These are phyloP conservation scores for Amphibalanus amphitrite DNA, from an alignment of 1,140 invertebrate species.

Conservation along the genomic window DNA sequence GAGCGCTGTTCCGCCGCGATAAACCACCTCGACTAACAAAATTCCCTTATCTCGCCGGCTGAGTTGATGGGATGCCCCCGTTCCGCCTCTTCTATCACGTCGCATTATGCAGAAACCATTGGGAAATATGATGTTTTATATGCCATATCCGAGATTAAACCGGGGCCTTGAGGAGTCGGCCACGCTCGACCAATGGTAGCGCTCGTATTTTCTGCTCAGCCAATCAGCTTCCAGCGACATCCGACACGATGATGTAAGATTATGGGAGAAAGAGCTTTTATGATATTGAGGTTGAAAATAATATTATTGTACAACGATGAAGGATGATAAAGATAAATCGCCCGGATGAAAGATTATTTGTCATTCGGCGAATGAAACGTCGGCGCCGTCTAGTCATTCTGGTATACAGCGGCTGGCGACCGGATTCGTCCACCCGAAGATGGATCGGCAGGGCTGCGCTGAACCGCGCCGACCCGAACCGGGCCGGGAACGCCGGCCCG, in stretches of 20 bases:
- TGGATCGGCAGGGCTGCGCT: neutral
- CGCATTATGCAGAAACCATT: neutral
- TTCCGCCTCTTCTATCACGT: constrained; percentile 1
- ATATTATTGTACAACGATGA: neutral
- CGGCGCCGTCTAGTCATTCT: neutral
- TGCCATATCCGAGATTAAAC: constrained; percentile 1
- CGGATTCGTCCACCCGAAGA: neutral
- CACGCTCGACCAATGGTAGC: neutral
- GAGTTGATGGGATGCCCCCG: neutral
- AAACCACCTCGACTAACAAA: neutral
- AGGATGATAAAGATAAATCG: constrained; percentile 2
- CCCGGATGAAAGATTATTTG: neutral
- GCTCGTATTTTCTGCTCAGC: neutral
- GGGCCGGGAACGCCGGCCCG: too few species aligned
- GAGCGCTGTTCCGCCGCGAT: neutral
- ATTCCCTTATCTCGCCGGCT: neutral
- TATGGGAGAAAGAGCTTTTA: constrained; percentile 1
- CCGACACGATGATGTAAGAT: neutral
- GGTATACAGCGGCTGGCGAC: neutral
- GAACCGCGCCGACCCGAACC: too few species aligned
- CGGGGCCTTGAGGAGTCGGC: neutral
- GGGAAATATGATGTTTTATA: constrained; percentile 2
- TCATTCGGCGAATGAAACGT: neutral
- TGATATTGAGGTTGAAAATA: constrained; percentile 2
- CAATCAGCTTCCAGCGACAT: neutral